Evolutionary conservation across 2,113 vertebrate species (phyloP).

Genomic region (Gopherus flavomarginatus): DNA sequence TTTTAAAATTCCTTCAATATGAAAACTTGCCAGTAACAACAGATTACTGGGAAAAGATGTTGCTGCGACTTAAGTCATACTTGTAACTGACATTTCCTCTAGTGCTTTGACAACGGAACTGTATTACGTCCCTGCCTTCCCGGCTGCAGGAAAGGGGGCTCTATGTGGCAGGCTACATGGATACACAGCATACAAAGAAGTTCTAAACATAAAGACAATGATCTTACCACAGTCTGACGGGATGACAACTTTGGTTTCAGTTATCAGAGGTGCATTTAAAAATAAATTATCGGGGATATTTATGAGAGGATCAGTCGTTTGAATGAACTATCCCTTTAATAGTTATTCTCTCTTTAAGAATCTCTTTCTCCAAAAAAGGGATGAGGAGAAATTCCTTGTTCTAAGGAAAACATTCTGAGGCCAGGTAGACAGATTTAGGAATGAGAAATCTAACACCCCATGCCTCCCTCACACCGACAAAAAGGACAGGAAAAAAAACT

Average conservation of each 20-base stretch:
- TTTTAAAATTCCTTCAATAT: background rate
- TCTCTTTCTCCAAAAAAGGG: conserved; percentile 26
- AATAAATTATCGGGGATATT: conserved; percentile 47
- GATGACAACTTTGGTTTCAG: conserved; percentile 78
- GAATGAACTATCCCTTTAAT: background rate
- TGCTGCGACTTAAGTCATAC: background rate
- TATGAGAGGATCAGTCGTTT: conserved; percentile 10
- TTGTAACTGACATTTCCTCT: background rate
- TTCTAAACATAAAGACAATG: background rate
- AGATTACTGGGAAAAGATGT: background rate
- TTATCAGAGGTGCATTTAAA: conserved; percentile 52
- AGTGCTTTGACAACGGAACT: background rate
- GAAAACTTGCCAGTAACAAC: background rate
- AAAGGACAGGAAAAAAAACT: conserved; percentile 15
- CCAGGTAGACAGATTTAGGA: conserved; percentile 37
- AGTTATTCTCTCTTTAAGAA: conserved; percentile 60
- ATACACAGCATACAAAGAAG: background rate
- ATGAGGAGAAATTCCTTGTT: conserved; percentile 47
- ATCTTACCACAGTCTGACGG: conserved; percentile 28
- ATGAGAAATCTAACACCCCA: conserved; percentile 21
- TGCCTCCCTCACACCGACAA: conserved; percentile 43
- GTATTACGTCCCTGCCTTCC: background rate
- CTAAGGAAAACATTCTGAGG: conserved; percentile 5
- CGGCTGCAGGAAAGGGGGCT: background rate
- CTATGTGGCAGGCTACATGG: background rate